phyloP scores from a whole-genome alignment of 2,113 vertebrate genomes.

The Trochalopteron elliotii region DNA sequence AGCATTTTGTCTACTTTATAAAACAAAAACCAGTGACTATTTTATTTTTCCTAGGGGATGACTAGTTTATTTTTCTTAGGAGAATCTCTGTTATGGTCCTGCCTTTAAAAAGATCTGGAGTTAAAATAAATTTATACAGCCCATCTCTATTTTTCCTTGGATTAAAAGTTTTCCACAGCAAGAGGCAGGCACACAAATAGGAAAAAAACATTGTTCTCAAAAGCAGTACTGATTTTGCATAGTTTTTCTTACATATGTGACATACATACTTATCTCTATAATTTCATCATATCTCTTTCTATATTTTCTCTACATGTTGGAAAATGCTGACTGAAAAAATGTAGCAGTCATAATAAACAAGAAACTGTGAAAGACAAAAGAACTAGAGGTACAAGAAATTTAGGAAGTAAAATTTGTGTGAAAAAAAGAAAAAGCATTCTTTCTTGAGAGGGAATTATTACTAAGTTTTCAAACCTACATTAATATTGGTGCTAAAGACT shows the following conservation, averaged over 20 bases:
- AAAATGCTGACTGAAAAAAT: neutral
- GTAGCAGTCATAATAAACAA: neutral
- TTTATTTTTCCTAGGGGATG: neutral
- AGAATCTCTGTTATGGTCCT: neutral
- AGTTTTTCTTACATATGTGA: neutral
- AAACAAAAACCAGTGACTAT: neutral
- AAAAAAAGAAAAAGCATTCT: neutral
- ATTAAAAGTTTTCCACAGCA: neutral
- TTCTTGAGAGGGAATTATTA: neutral
- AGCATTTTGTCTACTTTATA: neutral
- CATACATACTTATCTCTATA: neutral
- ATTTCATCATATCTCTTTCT: neutral
- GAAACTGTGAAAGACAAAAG: neutral
- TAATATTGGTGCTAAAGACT: neutral
- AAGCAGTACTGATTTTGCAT: neutral
- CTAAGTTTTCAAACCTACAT: neutral
- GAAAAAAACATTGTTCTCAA: neutral
- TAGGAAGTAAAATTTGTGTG: neutral
- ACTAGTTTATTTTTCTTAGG: neutral
- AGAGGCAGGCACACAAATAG: neutral
- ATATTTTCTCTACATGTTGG: neutral
- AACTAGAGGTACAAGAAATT: neutral
- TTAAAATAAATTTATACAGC: neutral
- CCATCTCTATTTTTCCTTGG: neutral
- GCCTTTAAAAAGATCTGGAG: neutral